These are phyloP conservation scores for Ageneiosus marmoratus DNA, from an alignment of 2,113 vertebrate species.

Conservation along the genomic window DNA sequence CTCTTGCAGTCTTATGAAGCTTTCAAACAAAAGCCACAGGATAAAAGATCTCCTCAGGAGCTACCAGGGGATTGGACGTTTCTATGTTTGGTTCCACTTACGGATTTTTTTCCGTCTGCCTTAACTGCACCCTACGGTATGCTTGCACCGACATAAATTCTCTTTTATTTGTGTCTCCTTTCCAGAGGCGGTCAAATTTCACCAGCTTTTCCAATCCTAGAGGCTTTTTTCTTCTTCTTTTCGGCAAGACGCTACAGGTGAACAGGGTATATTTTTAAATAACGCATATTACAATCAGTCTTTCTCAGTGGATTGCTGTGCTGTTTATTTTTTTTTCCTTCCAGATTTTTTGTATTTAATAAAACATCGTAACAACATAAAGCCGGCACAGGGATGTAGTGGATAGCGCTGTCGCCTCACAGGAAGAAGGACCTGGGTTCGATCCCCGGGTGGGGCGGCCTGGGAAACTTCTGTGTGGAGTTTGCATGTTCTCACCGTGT, in stretches of 20 bases:
- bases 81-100: conserved; percentile 9
- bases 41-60: background rate
- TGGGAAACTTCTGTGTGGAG: too few species aligned
- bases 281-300: background rate
- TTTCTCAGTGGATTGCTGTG: background rate
- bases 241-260: background rate
- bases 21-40: conserved; percentile 16
- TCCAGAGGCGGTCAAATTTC: conserved; percentile 2
- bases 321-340: background rate
- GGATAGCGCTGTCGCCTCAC: too few species aligned
- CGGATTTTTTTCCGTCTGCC: conserved; percentile 14
- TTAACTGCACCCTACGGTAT: conserved; percentile 19
- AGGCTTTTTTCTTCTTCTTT: background rate
- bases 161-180: conserved; percentile 17
- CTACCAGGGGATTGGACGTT: conserved; percentile 11
- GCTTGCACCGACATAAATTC: conserved; percentile 17
- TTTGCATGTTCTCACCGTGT: too few species aligned
- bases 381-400: too few species aligned
- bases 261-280: background rate
- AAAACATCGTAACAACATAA: too few species aligned
- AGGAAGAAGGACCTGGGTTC: too few species aligned
- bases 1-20: background rate
- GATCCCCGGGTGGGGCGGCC: too few species aligned
- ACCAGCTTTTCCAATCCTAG: background rate
- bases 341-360: background rate